These are phyloP conservation scores for Empis stercorea DNA, from an alignment of 2,888 invertebrate species.

Conservation along the genomic window DNA sequence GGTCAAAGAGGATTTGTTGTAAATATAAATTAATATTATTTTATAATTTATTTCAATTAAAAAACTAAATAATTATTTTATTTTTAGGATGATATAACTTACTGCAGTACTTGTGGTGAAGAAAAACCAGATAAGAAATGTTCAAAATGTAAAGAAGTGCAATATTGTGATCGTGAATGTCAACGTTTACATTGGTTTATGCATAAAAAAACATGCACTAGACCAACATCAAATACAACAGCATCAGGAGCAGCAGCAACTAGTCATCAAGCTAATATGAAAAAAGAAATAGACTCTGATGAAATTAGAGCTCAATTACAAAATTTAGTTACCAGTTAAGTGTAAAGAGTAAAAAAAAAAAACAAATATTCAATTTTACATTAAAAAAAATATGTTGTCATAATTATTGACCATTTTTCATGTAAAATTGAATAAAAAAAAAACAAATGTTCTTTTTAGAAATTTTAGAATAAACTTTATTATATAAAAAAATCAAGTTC, in stretches of 20 bases:
- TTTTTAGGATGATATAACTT: slow-evolving; percentile 42
- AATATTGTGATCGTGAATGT: slow-evolving; percentile 90
- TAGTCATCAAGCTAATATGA: slow-evolving; percentile 15
- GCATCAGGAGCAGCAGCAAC: too few species aligned
- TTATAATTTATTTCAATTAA: neutral
- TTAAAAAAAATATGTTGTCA: too few species aligned
- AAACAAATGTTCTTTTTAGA: too few species aligned
- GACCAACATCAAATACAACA: slow-evolving; percentile 40
- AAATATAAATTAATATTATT: slow-evolving; percentile 11
- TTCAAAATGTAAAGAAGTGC: slow-evolving; percentile 83
- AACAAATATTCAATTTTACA: neutral
- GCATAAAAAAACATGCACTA: slow-evolving; percentile 73
- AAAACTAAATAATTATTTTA: too few species aligned
- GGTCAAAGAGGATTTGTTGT: slow-evolving; percentile 70
- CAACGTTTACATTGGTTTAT: slow-evolving; percentile 89
- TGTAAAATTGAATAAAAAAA: too few species aligned
- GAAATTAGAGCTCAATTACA: slow-evolving; percentile 42
- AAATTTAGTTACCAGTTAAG: slow-evolving; percentile 31
- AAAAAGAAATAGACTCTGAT: slow-evolving; percentile 33
- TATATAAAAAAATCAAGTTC: too few species aligned
- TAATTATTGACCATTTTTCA: too few species aligned
- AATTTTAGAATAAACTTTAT: too few species aligned
- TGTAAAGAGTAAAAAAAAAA: neutral
- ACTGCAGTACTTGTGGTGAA: slow-evolving; percentile 77
- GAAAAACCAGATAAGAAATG: slow-evolving; percentile 87